Evolutionary conservation across 2,888 invertebrate species (phyloP).

Genomic region (Tetropium fuscum): DNA sequence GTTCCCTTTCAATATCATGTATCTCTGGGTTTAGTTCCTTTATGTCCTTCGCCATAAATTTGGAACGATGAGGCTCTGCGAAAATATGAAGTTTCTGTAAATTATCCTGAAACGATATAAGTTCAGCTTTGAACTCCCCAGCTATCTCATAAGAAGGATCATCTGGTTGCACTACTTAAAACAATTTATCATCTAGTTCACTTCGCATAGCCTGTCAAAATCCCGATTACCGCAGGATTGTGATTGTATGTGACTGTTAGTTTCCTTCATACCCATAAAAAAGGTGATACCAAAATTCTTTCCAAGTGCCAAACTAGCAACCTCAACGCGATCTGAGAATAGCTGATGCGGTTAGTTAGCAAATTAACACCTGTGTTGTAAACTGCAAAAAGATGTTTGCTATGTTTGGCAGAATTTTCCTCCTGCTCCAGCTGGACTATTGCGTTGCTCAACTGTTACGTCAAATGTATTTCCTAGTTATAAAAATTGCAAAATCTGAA

Average conservation of each 20-base stretch:
- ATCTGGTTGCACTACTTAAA: background rate
- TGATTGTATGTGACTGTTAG: background rate
- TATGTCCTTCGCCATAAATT: background rate
- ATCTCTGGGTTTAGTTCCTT: background rate
- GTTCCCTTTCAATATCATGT: background rate
- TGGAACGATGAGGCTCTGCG: background rate
- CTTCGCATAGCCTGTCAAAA: background rate
- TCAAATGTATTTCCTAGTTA: too few species aligned
- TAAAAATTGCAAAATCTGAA: too few species aligned
- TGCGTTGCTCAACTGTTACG: slow-evolving; percentile 12
- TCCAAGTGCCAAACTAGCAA: background rate
- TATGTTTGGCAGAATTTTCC: slow-evolving; percentile 29
- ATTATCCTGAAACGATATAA: background rate
- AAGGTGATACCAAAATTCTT: background rate
- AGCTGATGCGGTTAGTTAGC: slow-evolving; percentile 9
- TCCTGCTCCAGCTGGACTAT: slow-evolving; percentile 28
- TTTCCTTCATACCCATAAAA: background rate
- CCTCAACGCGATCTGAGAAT: background rate
- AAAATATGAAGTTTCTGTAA: background rate
- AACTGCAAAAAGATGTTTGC: slow-evolving; percentile 27
- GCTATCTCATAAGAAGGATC: background rate
- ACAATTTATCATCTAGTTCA: background rate
- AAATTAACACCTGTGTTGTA: slow-evolving; percentile 26
- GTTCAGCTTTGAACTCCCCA: background rate
- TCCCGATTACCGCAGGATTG: background rate